Base-by-base conservation (phyloP, 2,797 vertebrate genomes). In the Thaleichthys pacificus region DNA sequence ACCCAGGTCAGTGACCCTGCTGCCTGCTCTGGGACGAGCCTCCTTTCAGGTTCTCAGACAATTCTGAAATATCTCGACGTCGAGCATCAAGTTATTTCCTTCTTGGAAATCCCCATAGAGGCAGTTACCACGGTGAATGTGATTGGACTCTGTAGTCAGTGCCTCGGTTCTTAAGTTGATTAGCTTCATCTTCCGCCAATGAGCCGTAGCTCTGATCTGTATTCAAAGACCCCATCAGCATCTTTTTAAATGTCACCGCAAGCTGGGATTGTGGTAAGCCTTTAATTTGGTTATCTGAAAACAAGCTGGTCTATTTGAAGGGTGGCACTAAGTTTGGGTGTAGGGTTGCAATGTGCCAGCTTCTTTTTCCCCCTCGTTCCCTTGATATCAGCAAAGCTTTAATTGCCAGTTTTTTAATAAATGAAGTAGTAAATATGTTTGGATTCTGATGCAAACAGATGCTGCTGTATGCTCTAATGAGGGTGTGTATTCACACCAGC, bases 401-500 rank as follows among this genome's bases (percentile, higher is more conserved):
- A 68, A 54, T 61, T 47, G 38, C 1, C 58, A 26, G 58, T 22
- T 21, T 78, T 68, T 83, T 58, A 65, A 12, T 5, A 81, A 80
- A 68, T 62, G 14, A 24, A 38, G 32, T 78, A 74, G 68, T 75
- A 66, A 47, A 75, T 56, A n/a, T n/a, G 51, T 81, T 81, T 77
- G 66, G 70, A 69, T 61, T 78, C 68, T 11, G 65, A 74, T 80
- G 66, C 71, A 84, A 83, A 83, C 77, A 69, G 71, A 78, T 71
- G 82, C 60, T n/a, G 79, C 70, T 72, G 66, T 63, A 73, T 66
- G 73, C n/a, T 38, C 77, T 84, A 88, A 89, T 89, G 87, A 84
- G 73, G 87, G 71, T 79, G 77, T 74, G 76, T 71, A 77, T 61
- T 79, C 75, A 72, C 57, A 17, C 78, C 67, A 78, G 54, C 77